Percentiles rank a stretch among this genome's conserved stretches.
phyloP scores from a whole-genome alignment of 2,888 invertebrate species.

The Phengaris arion region DNA sequence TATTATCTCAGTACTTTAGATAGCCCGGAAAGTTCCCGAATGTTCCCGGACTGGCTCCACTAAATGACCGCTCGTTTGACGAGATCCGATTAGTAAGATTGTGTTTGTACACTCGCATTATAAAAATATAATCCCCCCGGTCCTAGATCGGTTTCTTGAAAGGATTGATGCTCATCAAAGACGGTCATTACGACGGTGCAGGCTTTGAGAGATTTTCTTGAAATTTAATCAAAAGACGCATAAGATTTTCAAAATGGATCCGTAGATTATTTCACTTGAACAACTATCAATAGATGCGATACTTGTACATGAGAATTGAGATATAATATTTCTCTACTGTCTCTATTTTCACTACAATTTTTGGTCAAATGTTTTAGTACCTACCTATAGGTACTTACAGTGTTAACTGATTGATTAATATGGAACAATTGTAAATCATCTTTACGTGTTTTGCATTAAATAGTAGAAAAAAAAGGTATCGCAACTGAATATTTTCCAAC shows the following conservation, averaged over 20 bases:
- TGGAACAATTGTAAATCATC: not conserved
- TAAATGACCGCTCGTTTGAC: constrained; percentile 75
- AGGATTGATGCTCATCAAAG: constrained; percentile 68
- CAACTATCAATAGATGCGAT: constrained; percentile 42
- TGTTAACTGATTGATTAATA: too few relatives aligned
- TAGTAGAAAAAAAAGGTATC: not conserved
- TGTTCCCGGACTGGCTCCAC: constrained; percentile 63
- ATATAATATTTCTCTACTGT: not conserved
- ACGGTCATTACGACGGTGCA: constrained; percentile 55
- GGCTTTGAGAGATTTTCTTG: constrained; percentile 63
- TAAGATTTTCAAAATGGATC: constrained; percentile 60
- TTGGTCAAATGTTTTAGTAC: not conserved
- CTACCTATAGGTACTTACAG: too few relatives aligned
- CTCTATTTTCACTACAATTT: not conserved
- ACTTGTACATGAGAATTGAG: not conserved
- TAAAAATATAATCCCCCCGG: constrained; percentile 71
- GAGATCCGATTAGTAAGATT: constrained; percentile 78
- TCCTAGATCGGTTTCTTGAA: constrained; percentile 52
- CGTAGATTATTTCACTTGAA: constrained; percentile 64
- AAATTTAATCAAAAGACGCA: constrained; percentile 59
- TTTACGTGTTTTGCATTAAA: not conserved
- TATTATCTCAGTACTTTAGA: constrained; percentile 79
- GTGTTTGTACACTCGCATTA: constrained; percentile 70
- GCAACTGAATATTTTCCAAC: constrained; percentile 42
- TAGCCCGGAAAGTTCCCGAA: constrained; percentile 60